Evolutionary conservation across 2,888 invertebrate species (phyloP).

Genomic region (Chamaedrilus cognettii): DNA sequence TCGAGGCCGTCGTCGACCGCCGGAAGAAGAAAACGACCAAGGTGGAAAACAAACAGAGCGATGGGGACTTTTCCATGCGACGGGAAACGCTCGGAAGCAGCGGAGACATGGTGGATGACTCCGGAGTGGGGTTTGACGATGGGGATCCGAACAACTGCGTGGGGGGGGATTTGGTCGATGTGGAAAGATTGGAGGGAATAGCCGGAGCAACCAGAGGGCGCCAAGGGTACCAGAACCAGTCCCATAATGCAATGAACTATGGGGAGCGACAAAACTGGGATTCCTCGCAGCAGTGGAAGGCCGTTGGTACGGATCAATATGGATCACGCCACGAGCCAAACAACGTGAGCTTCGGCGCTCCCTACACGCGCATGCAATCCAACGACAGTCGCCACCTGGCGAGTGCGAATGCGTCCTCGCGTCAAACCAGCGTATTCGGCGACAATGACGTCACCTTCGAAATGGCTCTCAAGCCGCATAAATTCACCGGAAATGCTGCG

Average conservation of each 20-base stretch:
- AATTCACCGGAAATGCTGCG: not conserved
- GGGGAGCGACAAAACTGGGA: not conserved
- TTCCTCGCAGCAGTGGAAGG: too few relatives aligned
- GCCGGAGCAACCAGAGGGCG: too few relatives aligned
- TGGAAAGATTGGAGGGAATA: not conserved
- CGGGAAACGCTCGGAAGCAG: not conserved
- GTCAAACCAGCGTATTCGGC: not conserved
- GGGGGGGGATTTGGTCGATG: too few relatives aligned
- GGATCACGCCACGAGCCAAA: conserved; percentile 18
- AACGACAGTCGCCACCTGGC: too few relatives aligned
- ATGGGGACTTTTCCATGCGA: conserved; percentile 6
- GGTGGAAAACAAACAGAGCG: not conserved
- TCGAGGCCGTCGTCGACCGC: conserved; percentile 30
- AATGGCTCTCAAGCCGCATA: not conserved
- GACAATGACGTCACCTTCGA: not conserved
- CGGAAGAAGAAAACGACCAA: conserved; percentile 27
- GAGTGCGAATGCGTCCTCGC: too few relatives aligned
- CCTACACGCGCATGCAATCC: too few relatives aligned
- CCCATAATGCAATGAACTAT: not conserved
- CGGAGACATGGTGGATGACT: too few relatives aligned
- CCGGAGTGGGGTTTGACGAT: too few relatives aligned
- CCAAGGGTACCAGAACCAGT: too few relatives aligned
- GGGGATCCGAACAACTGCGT: not conserved
- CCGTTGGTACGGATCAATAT: not conserved
- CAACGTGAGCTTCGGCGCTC: conserved; percentile 26